Base-by-base conservation (phyloP, 2,797 vertebrate genomes). In the Amphiprion clarkii region DNA sequence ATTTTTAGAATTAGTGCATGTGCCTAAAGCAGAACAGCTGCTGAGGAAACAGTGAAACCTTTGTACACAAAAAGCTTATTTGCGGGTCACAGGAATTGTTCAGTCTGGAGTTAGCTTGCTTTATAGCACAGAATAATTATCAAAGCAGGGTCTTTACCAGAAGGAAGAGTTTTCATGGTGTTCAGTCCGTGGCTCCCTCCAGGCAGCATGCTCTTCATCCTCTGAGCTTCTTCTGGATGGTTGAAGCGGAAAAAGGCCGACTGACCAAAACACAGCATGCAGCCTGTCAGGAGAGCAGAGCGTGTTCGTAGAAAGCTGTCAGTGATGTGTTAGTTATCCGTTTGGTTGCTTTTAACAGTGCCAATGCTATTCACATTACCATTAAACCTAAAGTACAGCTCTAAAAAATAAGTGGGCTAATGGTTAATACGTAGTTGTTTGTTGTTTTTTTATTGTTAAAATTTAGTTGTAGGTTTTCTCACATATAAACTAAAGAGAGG, bases 221-320 rank as follows among this genome's bases (percentile, higher is more conserved):
- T 95, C 92, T 96, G 95, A 87, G 98, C 98, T 90, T 99, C 97
- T 0, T 97, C 97, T 1, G 98, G 98, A 85, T 99, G 97, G 91
- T 99, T 99, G 94, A 99, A 99, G 75, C 97, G 97, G 75, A 98
- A 97, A 90, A 97, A 99, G 66, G 95, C 95, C 1, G 97, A 96
- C 91, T 97, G 97, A 74, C 98, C 98, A 80, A 99, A 96, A 92
- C 98, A 99, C 92, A 99, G 95, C 96, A 98, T 98, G 90, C 97
- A 99, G 72, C 98, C 98, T 99, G 91, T 42, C 44, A 70, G 71
- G 44, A 67, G 46, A 84, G 39, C 40, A 46, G 17, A 49, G 14
- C 1, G 12, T 63, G 23, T 31, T 54, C 3, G 1, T 8, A 40
- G 4, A 39, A 56, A 62, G 42, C 16, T 67, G 57, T 60, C 65